These are phyloP conservation scores for Protula sp. DNA, from an alignment of 2,888 invertebrate species.

Conservation along the genomic window DNA sequence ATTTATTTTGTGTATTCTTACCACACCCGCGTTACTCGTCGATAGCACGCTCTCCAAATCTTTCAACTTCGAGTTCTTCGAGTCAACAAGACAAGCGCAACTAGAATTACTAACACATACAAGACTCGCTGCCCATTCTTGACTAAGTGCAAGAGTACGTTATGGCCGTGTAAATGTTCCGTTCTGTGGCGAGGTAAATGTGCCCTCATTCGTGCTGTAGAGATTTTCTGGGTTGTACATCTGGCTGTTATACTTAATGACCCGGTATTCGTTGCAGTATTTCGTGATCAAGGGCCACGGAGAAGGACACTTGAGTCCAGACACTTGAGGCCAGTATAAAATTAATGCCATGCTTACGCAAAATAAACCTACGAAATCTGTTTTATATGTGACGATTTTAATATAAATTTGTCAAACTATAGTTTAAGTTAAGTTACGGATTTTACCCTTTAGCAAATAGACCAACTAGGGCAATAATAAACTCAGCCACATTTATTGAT, in stretches of 20 bases:
- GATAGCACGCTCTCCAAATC: conserved; percentile 17
- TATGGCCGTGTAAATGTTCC: conserved; percentile 24
- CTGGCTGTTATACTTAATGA: conserved; percentile 15
- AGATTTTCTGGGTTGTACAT: conserved; percentile 9
- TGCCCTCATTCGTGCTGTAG: conserved; percentile 19
- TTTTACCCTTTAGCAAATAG: too few relatives aligned
- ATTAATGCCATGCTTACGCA: too few relatives aligned
- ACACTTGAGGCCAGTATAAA: too few relatives aligned
- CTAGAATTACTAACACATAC: conserved; percentile 26
- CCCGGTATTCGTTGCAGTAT: conserved; percentile 17
- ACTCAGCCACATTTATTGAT: too few relatives aligned
- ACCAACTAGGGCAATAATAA: too few relatives aligned
- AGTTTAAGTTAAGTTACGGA: too few relatives aligned
- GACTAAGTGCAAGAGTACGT: conserved; percentile 25
- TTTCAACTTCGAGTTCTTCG: neutral
- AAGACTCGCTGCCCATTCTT: conserved; percentile 22
- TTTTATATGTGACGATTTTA: too few relatives aligned
- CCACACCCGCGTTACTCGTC: conserved; percentile 18
- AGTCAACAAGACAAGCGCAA: conserved; percentile 16
- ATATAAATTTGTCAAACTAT: too few relatives aligned
- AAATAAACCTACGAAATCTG: too few relatives aligned
- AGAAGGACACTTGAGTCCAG: conserved; percentile 16
- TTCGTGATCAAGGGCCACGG: conserved; percentile 23
- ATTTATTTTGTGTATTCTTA: conserved; percentile 18
- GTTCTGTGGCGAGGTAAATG: conserved; percentile 23